These are phyloP conservation scores for Limnothrissa miodon DNA, from an alignment of 2,113 vertebrate species.

Conservation along the genomic window DNA sequence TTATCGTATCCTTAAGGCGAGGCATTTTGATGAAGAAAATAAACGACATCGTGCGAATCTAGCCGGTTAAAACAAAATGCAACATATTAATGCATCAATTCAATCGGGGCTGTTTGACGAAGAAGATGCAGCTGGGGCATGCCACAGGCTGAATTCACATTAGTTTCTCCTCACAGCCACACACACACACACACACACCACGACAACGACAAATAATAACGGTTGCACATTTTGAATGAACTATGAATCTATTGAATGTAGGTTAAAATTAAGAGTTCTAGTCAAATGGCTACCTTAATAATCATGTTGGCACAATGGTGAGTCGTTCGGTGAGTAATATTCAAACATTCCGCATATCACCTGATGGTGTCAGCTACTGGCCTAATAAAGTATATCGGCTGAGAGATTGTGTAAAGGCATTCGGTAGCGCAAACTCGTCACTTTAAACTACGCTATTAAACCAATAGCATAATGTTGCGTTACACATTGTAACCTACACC, in stretches of 20 bases:
- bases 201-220: background rate
- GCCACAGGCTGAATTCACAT: conserved; percentile 14
- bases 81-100: background rate
- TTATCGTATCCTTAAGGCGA: background rate
- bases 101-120: background rate
- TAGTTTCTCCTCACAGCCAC: background rate
- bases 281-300: background rate
- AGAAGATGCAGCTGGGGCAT: conserved; percentile 4
- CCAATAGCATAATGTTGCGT: background rate
- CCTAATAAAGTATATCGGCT: background rate
- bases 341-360: background rate
- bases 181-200: background rate
- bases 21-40: background rate
- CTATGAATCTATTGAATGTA: no score
- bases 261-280: no score
- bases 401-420: background rate
- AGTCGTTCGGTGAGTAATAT: background rate
- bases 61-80: background rate
- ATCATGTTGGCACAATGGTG: background rate
- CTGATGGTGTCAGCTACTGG: background rate
- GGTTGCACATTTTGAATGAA: no score
- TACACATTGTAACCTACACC: background rate
- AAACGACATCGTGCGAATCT: background rate
- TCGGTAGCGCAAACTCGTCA: background rate
- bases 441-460: conserved; percentile 2